Conservation (phyloP, 1,140 invertebrate species). For the Lepidotrigona ventralis region DNA sequence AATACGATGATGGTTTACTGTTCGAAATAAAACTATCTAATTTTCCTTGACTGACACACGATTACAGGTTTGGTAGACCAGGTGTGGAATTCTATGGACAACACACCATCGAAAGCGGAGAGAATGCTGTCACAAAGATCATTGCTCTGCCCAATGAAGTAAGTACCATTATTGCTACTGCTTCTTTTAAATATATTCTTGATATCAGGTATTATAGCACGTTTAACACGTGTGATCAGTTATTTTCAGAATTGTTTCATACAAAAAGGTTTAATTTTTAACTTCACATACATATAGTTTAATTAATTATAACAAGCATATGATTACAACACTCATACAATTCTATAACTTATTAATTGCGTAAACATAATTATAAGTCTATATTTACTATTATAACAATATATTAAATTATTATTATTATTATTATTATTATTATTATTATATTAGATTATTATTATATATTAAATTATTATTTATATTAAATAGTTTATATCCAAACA, state of each 20-base stretch:
- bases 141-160: constrained; percentile 91
- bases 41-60: constrained; percentile 66
- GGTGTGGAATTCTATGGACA: constrained; percentile 97
- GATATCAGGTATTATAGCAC: too few species aligned
- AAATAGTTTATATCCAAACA: not conserved
- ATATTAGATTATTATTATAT: too few species aligned
- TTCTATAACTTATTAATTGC: not conserved
- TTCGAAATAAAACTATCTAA: not conserved
- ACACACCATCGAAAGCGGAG: constrained; percentile 83
- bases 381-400: not conserved
- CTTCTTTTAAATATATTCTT: too few species aligned
- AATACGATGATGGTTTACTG: not conserved
- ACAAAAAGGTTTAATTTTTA: too few species aligned
- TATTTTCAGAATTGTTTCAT: too few species aligned
- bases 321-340: not conserved
- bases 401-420: too few species aligned
- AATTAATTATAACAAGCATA: not conserved
- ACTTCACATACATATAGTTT: too few species aligned
- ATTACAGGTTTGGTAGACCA: constrained; percentile 89
- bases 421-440: too few species aligned
- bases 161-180: constrained; percentile 59
- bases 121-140: constrained; percentile 88
- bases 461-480: too few species aligned
- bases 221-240: too few species aligned
- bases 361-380: not conserved